These are phyloP conservation scores for Drymodes brunneopygia DNA, from an alignment of 2,113 vertebrate species.

Conservation along the genomic window DNA sequence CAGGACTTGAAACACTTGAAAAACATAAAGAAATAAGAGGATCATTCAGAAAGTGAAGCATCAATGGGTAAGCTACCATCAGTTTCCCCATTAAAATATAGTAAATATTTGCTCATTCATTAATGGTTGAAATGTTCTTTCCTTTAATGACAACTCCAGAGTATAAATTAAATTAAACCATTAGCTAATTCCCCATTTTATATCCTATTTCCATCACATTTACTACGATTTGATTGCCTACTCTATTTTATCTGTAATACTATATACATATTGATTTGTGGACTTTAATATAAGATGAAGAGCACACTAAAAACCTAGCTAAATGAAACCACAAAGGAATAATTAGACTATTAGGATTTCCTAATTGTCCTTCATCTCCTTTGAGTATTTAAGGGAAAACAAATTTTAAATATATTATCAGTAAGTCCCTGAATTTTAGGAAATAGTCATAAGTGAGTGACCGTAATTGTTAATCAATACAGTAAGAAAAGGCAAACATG, in stretches of 20 bases:
- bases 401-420: background rate
- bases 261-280: constrained; percentile 14
- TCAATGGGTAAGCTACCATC: background rate
- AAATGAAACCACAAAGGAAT: background rate
- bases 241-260: background rate
- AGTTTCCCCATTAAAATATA: background rate
- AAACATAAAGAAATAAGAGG: background rate
- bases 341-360: background rate
- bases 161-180: constrained; percentile 40
- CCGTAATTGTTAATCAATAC: background rate
- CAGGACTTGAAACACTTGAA: background rate
- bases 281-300: constrained; percentile 1
- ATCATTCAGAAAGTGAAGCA: background rate
- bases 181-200: constrained; percentile 19
- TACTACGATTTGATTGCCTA: background rate
- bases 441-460: background rate
- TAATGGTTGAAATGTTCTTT: background rate
- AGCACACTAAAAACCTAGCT: background rate
- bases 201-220: constrained; percentile 28
- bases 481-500: background rate
- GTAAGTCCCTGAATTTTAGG: background rate
- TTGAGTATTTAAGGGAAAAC: background rate
- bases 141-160: background rate
- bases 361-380: background rate
- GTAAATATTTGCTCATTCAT: constrained; percentile 1